Evolutionary conservation across 2,888 invertebrate genomes (phyloP).

Genomic region (Autographa pulchrina): DNA sequence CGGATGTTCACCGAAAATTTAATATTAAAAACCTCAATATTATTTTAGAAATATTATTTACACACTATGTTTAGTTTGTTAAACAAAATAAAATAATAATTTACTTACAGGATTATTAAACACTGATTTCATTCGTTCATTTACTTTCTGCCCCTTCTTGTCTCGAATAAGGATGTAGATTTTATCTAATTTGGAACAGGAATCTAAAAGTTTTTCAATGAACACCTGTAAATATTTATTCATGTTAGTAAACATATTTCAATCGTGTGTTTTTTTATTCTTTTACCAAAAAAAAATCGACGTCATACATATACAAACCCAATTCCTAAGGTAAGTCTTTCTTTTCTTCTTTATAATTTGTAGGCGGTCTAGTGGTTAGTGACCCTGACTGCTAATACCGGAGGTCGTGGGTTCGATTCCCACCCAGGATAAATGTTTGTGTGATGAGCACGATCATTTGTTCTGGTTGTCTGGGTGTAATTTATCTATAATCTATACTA

Average conservation of each 20-base stretch:
- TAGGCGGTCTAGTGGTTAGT: no score
- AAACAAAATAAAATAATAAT: neutral
- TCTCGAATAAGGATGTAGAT: constrained; percentile 92
- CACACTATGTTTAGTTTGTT: neutral
- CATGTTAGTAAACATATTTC: no score
- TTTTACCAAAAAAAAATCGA: no score
- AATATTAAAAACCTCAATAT: neutral
- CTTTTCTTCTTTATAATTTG: no score
- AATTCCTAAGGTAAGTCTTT: constrained; percentile 20
- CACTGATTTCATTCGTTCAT: constrained; percentile 88
- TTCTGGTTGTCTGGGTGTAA: neutral
- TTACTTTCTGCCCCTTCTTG: constrained; percentile 90
- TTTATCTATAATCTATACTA: no score
- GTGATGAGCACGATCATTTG: neutral
- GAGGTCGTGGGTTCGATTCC: no score
- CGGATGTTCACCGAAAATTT: no score
- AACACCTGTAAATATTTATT: constrained; percentile 83
- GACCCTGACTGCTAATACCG: no score
- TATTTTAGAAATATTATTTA: neutral
- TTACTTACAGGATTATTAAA: constrained; percentile 90
- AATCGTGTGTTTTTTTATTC: no score
- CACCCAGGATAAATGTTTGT: neutral
- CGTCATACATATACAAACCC: constrained; percentile 5
- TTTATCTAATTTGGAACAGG: constrained; percentile 91
- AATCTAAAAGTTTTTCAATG: constrained; percentile 93